Conservation (phyloP, 2,888 invertebrate genomes). For the Chrysomela aeneicollis region DNA sequence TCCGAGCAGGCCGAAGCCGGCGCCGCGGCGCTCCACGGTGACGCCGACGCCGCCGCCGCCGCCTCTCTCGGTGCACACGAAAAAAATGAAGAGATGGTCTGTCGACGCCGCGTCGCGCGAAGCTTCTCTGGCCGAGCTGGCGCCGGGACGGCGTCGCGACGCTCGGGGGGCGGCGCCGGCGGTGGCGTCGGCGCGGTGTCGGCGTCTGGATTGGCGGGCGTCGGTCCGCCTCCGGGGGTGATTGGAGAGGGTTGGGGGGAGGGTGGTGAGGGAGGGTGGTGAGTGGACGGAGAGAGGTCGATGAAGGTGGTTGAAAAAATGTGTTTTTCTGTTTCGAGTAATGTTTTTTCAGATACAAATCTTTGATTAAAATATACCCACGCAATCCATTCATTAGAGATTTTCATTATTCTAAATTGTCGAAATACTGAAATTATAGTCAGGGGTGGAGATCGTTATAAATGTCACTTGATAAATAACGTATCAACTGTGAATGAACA, state of each 20-base stretch:
- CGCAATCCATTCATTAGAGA: no score
- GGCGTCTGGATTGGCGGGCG: slow-evolving; percentile 31
- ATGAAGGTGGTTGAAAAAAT: slow-evolving; percentile 21
- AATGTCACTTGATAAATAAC: no score
- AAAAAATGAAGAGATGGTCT: slow-evolving; percentile 40
- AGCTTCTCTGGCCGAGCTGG: slow-evolving; percentile 53
- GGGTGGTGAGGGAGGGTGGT: slow-evolving; percentile 21
- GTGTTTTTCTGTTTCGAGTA: neutral
- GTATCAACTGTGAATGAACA: no score
- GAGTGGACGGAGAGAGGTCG: slow-evolving; percentile 24
- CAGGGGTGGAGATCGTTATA: no score
- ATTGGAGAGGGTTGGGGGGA: slow-evolving; percentile 23
- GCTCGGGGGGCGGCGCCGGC: slow-evolving; percentile 54
- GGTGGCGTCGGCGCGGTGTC: slow-evolving; percentile 43
- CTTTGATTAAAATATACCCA: neutral
- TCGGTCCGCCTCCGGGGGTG: slow-evolving; percentile 49
- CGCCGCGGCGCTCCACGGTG: slow-evolving; percentile 60
- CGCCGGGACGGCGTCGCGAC: slow-evolving; percentile 42
- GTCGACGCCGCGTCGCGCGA: slow-evolving; percentile 46
- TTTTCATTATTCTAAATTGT: no score
- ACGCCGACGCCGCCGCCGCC: slow-evolving; percentile 43
- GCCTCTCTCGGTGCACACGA: slow-evolving; percentile 55
- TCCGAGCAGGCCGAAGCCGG: slow-evolving; percentile 71
- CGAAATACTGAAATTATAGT: no score
- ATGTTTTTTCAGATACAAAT: neutral